Evolutionary conservation across 2,797 vertebrate species (phyloP).

Genomic region (Argya squamiceps): DNA sequence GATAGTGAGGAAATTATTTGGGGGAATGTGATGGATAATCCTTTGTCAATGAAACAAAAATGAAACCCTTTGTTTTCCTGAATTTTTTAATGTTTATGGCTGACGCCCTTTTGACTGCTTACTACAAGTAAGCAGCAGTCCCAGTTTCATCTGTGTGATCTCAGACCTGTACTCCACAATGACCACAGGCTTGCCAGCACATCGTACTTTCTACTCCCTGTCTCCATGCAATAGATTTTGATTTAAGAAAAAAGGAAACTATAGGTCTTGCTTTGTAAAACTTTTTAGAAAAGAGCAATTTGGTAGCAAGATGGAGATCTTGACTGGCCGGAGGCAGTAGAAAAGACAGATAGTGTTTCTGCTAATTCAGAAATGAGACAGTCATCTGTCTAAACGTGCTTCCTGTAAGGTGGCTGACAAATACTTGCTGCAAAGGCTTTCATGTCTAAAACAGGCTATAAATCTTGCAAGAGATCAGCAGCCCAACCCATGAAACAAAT

Average conservation of each 20-base stretch:
- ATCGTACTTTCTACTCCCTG: accelerated
- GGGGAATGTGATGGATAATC: neutral
- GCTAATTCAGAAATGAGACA: neutral
- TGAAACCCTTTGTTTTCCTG: neutral
- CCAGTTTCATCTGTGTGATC: neutral
- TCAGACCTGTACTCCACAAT: neutral
- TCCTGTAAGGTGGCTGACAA: neutral
- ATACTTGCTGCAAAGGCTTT: neutral
- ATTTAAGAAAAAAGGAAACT: neutral
- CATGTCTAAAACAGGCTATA: neutral
- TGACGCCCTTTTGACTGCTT: neutral
- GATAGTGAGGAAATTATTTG: neutral
- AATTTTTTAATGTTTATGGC: neutral
- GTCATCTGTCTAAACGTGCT: neutral
- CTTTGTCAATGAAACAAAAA: neutral
- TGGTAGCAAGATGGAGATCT: neutral
- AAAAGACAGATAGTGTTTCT: neutral
- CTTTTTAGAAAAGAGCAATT: neutral
- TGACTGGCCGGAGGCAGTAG: neutral
- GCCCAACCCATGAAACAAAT: neutral
- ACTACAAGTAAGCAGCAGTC: neutral
- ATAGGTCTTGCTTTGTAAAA: neutral
- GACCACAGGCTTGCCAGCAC: neutral
- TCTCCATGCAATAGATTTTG: neutral
- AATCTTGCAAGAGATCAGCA: neutral